Base-by-base conservation (phyloP, 2,888 invertebrate species). In the Mythimna vitellina region DNA sequence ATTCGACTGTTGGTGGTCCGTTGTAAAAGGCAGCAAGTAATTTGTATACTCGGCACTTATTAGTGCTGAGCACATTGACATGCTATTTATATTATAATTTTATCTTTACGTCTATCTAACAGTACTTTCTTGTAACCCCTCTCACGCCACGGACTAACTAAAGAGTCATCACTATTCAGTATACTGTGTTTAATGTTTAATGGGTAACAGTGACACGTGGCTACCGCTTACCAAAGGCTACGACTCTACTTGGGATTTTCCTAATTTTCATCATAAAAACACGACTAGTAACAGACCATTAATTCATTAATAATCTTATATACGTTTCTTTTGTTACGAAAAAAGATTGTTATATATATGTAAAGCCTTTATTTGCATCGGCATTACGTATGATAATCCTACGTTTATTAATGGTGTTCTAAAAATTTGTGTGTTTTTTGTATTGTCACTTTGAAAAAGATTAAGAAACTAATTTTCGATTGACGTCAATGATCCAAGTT, bases 401-500 rank as follows among this genome's bases (percentile, higher is more conserved):
- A 63, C 53, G 35, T 75, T 70, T 71, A 82, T 60, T 71, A 80
- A 85, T 76, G 72, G 29, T 58, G 14, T 72, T 61, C 38, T 73
- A 68, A 67, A 76, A 68, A 75, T 77, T 42, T 25, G 73, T 65
- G 60, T 38, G 46, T 53, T 12, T 25, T 62, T 46, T 14, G 25
- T 35, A 73, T 60, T 71, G 75, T 77, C 65, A 62, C 32, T 53
- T 74, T 56, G 57, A 69, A 70, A 57, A 70, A 60, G 58, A 72
- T 77, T 69, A 73, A 65, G 65, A 63, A 60, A 56, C 72, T 49
- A 60, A 67, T 78, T 73, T 35, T 60, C 57, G 22, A 58, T 70
- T 82, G 76, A 85, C 80, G 80, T 82, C 78, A 82, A 14, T 46
- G 58, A 58, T 62, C 22, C 46, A 61, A 56, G 38, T 53, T 65